These are phyloP conservation scores for Excalfactoria chinensis DNA, from an alignment of 2,113 vertebrate genomes.

Conservation along the genomic window DNA sequence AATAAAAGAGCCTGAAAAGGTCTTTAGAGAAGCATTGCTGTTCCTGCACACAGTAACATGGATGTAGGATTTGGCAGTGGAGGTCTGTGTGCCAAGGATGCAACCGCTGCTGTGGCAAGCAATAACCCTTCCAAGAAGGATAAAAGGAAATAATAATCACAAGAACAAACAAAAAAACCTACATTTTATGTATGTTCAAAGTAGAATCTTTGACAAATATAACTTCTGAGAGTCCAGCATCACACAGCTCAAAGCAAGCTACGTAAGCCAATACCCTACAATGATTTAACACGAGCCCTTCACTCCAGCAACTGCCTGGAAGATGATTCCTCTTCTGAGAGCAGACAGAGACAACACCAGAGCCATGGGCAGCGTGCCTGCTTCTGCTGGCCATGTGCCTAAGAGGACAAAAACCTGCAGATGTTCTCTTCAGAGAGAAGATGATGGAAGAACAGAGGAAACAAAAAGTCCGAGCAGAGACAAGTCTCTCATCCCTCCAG, in stretches of 20 bases:
- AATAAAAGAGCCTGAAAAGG: neutral
- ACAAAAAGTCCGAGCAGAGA: neutral
- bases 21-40: neutral
- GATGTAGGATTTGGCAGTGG: neutral
- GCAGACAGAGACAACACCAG: neutral
- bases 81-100: neutral
- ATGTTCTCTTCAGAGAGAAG: neutral
- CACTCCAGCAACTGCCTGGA: neutral
- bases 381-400: neutral
- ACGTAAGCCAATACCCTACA: neutral
- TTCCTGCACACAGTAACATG: accelerated
- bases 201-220: neutral
- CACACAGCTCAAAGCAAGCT: neutral
- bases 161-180: neutral
- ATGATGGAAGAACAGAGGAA: neutral
- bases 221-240: neutral
- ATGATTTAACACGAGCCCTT: neutral
- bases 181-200: neutral
- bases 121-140: neutral
- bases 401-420: neutral
- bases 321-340: neutral
- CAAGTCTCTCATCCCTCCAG: neutral
- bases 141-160: neutral
- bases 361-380: neutral
- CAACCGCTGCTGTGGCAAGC: neutral